Evolutionary conservation across 2,797 vertebrate genomes (phyloP), one percentile per base, ranked within the genome.

Genomic region (Rhynchonycteris naso): DNA sequence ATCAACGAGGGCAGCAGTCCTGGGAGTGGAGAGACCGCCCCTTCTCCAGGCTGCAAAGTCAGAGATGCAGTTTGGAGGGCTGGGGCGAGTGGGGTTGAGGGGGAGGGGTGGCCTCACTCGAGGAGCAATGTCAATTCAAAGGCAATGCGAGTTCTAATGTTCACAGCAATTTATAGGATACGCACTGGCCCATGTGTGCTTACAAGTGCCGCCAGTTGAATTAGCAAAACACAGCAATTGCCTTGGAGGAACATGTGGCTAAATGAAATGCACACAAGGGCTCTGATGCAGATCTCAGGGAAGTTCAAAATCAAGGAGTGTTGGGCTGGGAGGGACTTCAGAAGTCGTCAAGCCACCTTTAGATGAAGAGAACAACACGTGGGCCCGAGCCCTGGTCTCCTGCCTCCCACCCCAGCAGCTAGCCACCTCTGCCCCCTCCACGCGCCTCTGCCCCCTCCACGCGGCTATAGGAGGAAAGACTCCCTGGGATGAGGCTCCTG

Each of bases 101-200:
- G 1, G 28, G 35, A 15, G 2, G 1, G 2, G 22, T 35, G 35
- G 52, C 22, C 30, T 86, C 58, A 19, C 50, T 22, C 56, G 24
- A 63, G 30, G 5, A 59, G 21, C 35, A 21, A 19, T 15, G 28
- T 52, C 63, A 61, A 19, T 54, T 75, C 52, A 26, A 61, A 54
- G 38, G 38, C 85, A 75, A 76, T 26, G 66, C 43, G 3, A 15
- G 24, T 52, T 76, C 10, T 80, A 47, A 71, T 11, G 14, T 11
- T 26, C 43, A 13, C 7, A 22, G 33, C 50, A 43, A 50, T 75
- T 13, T 30, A 30, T 1, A 54, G 30, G 33, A 18, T 7, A 16
- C 4, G 9, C 33, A 2, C 19, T 38, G 50, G 33, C 33, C 71
- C 5, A 0, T 0, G 0, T 35, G 8, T 24, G 6, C 61, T 72